phyloP scores from a whole-genome alignment of 2,113 vertebrate species.

The Eretmochelys imbricata region DNA sequence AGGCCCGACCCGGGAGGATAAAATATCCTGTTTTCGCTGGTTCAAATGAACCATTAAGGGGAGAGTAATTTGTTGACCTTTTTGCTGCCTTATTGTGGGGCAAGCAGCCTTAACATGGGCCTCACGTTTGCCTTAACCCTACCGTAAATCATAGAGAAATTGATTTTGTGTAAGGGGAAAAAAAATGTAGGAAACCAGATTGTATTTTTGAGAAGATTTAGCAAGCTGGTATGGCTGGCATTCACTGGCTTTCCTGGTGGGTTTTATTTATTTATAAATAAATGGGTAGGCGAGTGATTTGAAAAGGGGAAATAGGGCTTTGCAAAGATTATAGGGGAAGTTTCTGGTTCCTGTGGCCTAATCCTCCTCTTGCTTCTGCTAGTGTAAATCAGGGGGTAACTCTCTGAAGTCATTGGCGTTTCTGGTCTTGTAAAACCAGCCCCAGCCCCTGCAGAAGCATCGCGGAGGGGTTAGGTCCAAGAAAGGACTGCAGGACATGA shows the following conservation, averaged over 20 bases:
- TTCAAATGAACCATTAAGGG: conserved; percentile 74
- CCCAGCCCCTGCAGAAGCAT: conserved; percentile 62
- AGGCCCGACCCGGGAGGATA: conserved; percentile 63
- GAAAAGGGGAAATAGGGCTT: not conserved
- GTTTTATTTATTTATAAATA: not conserved
- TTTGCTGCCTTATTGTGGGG: conserved; percentile 74
- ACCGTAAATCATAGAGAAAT: conserved; percentile 45
- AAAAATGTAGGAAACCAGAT: not conserved
- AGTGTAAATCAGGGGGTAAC: not conserved
- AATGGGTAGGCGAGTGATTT: not conserved
- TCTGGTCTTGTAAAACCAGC: conserved; percentile 35
- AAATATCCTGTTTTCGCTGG: conserved; percentile 73
- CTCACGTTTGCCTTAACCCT: conserved; percentile 65
- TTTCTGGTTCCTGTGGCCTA: not conserved
- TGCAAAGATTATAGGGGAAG: not conserved
- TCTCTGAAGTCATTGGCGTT: conserved; percentile 39
- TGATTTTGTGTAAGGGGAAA: not conserved
- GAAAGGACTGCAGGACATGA: conserved; percentile 22
- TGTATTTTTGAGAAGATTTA: not conserved
- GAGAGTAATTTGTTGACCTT: conserved; percentile 76
- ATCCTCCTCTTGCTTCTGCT: conserved; percentile 50
- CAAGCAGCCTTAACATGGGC: conserved; percentile 63
- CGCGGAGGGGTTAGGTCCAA: not conserved
- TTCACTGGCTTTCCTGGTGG: not conserved
- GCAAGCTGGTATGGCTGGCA: not conserved